Conservation (phyloP, 2,797 vertebrate species). For the Babyrousa celebensis region DNA sequence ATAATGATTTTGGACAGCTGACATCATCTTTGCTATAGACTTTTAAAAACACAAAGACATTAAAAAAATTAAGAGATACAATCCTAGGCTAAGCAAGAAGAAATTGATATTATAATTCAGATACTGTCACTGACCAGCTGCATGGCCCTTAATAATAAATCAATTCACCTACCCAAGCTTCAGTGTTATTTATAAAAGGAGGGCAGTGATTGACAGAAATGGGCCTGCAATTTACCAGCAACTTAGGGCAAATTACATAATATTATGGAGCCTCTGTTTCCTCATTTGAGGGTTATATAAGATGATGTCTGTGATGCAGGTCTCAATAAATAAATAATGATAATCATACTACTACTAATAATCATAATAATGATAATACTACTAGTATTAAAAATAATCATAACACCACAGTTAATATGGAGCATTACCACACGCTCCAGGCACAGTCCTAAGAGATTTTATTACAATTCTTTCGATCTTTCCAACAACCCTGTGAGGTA, state of each 20-base stretch:
- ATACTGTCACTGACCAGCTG: not conserved
- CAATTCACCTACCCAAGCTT: not conserved
- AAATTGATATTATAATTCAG: constrained; percentile 6
- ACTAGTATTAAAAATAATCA: not conserved
- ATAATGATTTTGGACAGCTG: not conserved
- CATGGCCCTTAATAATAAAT: constrained; percentile 4
- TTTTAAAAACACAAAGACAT: too few relatives aligned
- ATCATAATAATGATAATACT: too few relatives aligned
- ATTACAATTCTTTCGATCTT: constrained; percentile 4
- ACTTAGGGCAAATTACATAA: constrained; percentile 2
- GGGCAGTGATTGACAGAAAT: not conserved
- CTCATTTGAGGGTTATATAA: constrained; percentile 40
- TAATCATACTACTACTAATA: not conserved
- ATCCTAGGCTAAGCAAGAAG: not conserved
- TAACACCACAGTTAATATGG: constrained; percentile 17
- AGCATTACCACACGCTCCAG: not conserved
- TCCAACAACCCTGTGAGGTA: not conserved
- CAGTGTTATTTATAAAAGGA: constrained; percentile 50
- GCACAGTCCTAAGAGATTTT: not conserved
- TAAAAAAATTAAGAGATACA: not conserved
- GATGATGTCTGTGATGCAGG: not conserved
- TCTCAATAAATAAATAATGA: constrained; percentile 38
- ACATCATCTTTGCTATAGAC: not conserved
- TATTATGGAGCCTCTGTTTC: not conserved
- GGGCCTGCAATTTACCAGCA: not conserved